Evolutionary conservation across 1,140 invertebrate species (phyloP).

Genomic region (Scylla paramamosain): DNA sequence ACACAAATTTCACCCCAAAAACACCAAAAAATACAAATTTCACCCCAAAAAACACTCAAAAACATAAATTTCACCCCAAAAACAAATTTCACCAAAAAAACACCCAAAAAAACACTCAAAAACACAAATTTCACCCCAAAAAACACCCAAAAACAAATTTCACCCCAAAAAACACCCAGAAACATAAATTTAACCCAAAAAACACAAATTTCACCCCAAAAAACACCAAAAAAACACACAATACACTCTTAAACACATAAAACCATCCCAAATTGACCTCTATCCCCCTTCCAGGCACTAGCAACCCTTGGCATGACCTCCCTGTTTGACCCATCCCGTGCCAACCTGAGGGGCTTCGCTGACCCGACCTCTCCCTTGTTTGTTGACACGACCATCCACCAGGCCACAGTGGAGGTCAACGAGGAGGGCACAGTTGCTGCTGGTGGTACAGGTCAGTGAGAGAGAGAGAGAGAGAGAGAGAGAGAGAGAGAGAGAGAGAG

Average conservation of each 20-base stretch:
- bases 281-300: background rate
- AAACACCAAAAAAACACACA: background rate
- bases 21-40: too few relatives aligned
- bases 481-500: constrained; percentile 6
- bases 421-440: constrained; percentile 90
- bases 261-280: background rate
- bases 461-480: background rate
- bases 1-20: too few relatives aligned
- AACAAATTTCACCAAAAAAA: too few relatives aligned
- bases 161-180: too few relatives aligned
- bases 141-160: too few relatives aligned
- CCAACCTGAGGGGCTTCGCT: constrained; percentile 85
- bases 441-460: constrained; percentile 84
- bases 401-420: constrained; percentile 89
- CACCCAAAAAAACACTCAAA: too few relatives aligned
- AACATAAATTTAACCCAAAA: too few relatives aligned
- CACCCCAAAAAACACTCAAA: too few relatives aligned
- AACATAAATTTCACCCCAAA: too few relatives aligned
- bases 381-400: constrained; percentile 86
- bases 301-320: constrained; percentile 81
- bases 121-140: too few relatives aligned
- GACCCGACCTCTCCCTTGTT: constrained; percentile 80
- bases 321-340: constrained; percentile 83
- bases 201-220: too few relatives aligned
- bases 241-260: background rate